Conservation (phyloP, 1,140 invertebrate species). For the Ostrea edulis region DNA sequence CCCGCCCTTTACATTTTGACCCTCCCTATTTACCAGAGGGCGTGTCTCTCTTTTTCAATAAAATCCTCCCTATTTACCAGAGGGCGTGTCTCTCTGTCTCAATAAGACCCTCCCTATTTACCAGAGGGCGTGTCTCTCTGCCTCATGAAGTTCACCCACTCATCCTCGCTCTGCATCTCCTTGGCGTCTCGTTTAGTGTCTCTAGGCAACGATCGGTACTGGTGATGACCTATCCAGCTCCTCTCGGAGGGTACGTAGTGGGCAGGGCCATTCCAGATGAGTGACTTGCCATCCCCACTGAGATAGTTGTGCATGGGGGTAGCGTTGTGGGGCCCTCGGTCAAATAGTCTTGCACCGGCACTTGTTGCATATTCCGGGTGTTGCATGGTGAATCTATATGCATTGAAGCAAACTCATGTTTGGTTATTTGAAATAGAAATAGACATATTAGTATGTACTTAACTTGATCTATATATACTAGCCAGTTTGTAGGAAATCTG, state of each 20-base stretch:
- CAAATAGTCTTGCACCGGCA: constrained; percentile 51
- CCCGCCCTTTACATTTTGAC: too few relatives aligned
- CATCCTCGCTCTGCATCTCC: constrained; percentile 71
- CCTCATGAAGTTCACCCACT: constrained; percentile 70
- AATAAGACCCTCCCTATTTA: constrained; percentile 50
- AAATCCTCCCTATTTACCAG: not conserved
- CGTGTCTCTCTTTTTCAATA: not conserved
- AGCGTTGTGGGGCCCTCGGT: constrained; percentile 63
- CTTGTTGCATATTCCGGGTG: constrained; percentile 52
- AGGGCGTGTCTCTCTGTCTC: not conserved
- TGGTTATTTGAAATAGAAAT: too few relatives aligned
- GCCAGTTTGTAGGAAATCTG: too few relatives aligned
- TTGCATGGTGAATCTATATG: constrained; percentile 36
- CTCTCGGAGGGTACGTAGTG: constrained; percentile 70
- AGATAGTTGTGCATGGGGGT: constrained; percentile 69
- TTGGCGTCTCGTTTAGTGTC: constrained; percentile 68
- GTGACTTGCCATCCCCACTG: constrained; percentile 67
- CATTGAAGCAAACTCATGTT: too few relatives aligned
- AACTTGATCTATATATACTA: too few relatives aligned
- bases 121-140: constrained; percentile 71
- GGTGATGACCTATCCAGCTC: constrained; percentile 63
- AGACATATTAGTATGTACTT: too few relatives aligned
- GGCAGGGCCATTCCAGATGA: constrained; percentile 57
- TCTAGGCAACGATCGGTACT: constrained; percentile 66
- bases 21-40: not conserved